Percentiles rank a stretch among this genome's conserved stretches.
These are phyloP conservation scores for Noctuana brunneofusca DNA, from an alignment of 2,888 invertebrate species.

Conservation along the genomic window DNA sequence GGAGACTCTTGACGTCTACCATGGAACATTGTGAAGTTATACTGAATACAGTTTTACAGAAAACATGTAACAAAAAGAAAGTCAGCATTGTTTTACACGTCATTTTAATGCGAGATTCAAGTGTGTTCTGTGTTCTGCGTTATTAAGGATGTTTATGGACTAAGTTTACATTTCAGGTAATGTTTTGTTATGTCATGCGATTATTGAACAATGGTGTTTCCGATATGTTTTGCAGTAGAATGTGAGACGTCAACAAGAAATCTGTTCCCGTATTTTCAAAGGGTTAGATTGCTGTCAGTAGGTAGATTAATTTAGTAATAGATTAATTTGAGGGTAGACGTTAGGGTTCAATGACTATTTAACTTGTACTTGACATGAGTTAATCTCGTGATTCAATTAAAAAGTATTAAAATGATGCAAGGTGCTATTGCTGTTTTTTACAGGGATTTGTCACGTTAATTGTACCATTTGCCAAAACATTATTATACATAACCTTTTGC, in stretches of 20 bases:
- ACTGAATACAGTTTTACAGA: conserved; percentile 41
- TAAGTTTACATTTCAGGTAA: conserved; percentile 8
- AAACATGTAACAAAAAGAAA: conserved; percentile 35
- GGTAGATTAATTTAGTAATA: too few species aligned
- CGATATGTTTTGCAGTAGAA: not conserved
- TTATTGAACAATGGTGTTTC: conserved; percentile 12
- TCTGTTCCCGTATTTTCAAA: not conserved
- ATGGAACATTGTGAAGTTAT: conserved; percentile 53
- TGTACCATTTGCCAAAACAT: too few species aligned
- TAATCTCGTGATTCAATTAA: too few species aligned
- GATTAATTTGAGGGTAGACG: not conserved
- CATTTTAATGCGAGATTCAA: not conserved
- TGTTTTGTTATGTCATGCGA: conserved; percentile 5
- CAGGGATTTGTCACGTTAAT: too few species aligned
- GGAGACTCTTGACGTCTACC: too few species aligned
- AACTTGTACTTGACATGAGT: too few species aligned
- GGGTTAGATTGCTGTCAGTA: not conserved
- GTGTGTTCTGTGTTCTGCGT: not conserved
- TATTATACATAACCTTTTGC: too few species aligned
- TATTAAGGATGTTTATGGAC: conserved; percentile 10
- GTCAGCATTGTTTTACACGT: not conserved
- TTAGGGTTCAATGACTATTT: too few species aligned
- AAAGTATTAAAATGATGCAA: too few species aligned
- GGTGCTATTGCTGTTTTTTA: too few species aligned
- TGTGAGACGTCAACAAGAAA: not conserved